Evolutionary conservation across 1,140 invertebrate genomes (phyloP).

Genomic region (Panagrolaimus sp.): DNA sequence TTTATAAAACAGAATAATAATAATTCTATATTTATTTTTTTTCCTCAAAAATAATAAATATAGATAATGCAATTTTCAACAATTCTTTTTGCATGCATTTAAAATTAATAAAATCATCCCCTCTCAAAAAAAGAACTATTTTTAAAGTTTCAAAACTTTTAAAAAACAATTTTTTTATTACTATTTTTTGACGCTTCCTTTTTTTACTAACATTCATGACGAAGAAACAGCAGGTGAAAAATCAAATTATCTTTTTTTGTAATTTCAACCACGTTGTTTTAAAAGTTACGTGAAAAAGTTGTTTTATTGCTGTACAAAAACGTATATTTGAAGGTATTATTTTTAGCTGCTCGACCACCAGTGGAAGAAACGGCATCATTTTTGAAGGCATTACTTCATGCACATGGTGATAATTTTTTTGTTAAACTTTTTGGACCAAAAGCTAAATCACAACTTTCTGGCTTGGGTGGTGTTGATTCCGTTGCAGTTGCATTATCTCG

Average conservation of each 20-base stretch:
- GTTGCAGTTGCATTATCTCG: constrained; percentile 88
- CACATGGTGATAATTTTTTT: constrained; percentile 88
- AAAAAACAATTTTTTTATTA: too few species aligned
- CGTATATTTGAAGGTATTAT: constrained; percentile 15
- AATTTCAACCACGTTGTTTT: too few species aligned
- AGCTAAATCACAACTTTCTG: constrained; percentile 78
- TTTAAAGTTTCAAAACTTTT: too few species aligned
- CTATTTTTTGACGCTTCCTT: too few species aligned
- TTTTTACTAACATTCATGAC: too few species aligned
- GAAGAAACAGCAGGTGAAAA: too few species aligned
- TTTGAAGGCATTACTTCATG: constrained; percentile 79
- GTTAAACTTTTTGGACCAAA: constrained; percentile 89
- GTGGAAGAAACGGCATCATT: constrained; percentile 91
- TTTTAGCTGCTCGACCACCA: constrained; percentile 82
- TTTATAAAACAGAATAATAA: neutral
- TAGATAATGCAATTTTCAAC: constrained; percentile 2
- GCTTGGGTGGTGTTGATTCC: constrained; percentile 82
- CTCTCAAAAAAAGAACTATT: too few species aligned
- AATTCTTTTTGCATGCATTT: too few species aligned
- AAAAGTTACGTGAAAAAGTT: too few species aligned
- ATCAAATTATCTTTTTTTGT: too few species aligned
- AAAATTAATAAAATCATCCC: too few species aligned
- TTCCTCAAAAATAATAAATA: neutral
- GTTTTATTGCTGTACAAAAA: constrained; percentile 5
- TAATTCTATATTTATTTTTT: neutral